Evolutionary conservation across 2,113 vertebrate species (phyloP).

Genomic region (Misgurnus anguillicaudatus): DNA sequence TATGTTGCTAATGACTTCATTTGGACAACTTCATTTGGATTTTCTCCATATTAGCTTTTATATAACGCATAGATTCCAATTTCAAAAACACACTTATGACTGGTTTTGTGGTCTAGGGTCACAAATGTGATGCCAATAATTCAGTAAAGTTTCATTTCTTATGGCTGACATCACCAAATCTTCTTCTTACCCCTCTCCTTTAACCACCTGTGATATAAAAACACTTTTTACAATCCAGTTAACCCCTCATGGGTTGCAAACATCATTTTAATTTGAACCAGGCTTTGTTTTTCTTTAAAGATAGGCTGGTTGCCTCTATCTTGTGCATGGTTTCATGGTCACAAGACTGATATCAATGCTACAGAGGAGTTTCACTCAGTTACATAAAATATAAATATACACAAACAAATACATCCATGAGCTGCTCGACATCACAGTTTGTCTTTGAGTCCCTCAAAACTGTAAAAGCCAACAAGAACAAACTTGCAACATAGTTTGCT

Average conservation of each 20-base stretch:
- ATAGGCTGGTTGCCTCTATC: background rate
- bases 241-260: too few species aligned
- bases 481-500: conserved; percentile 5
- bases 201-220: background rate
- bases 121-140: too few species aligned
- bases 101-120: too few species aligned
- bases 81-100: too few species aligned
- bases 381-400: background rate
- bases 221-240: background rate
- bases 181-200: too few species aligned
- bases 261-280: background rate
- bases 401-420: background rate
- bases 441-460: conserved; percentile 8
- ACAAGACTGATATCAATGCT: background rate
- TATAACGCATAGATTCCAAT: too few species aligned
- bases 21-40: too few species aligned
- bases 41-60: too few species aligned
- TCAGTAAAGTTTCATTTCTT: too few species aligned
- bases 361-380: background rate
- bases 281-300: background rate
- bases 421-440: conserved; percentile 3
- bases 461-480: conserved; percentile 47
- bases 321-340: background rate
- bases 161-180: background rate
- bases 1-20: too few species aligned